A percentile compares a stretch with the other conserved stretches of the same genome.
Evolutionary conservation across 2,888 invertebrate species (phyloP).

Genomic region (Dilophus febrilis): DNA sequence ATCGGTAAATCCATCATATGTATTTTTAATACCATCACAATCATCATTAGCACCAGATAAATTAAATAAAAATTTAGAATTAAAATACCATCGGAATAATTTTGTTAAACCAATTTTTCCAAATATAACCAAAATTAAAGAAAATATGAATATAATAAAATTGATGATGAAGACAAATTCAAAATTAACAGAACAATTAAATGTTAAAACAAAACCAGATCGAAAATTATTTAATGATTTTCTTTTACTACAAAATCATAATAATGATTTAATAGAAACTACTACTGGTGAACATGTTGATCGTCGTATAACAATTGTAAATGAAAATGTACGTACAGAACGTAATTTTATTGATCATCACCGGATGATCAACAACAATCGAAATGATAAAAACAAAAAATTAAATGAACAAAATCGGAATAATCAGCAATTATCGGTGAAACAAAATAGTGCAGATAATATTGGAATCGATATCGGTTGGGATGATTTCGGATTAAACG

Average conservation of each 20-base stretch:
- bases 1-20: conserved; percentile 18
- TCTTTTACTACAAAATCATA: too few species aligned
- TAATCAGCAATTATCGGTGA: background rate
- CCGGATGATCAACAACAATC: conserved; percentile 7
- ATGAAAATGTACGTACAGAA: conserved; percentile 14
- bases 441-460: background rate
- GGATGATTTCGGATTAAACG: conserved; percentile 21
- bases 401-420: background rate
- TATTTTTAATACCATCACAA: conserved; percentile 21
- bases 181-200: background rate
- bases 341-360: conserved; percentile 13
- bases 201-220: conserved; percentile 1
- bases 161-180: too few species aligned
- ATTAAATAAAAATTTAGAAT: conserved; percentile 5
- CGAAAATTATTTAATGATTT: too few species aligned
- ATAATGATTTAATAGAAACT: too few species aligned
- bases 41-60: too few species aligned
- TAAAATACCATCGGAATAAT: conserved; percentile 16
- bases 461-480: conserved; percentile 12
- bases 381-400: conserved; percentile 8
- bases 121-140: conserved; percentile 17
- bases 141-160: conserved; percentile 9
- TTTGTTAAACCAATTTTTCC: conserved; percentile 24
- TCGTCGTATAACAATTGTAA: too few species aligned
- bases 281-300: too few species aligned